A percentile compares a stretch with the other conserved stretches of the same genome.
Evolutionary conservation across 1,140 invertebrate genomes (phyloP).

Genomic region (Bombus pyrosoma): DNA sequence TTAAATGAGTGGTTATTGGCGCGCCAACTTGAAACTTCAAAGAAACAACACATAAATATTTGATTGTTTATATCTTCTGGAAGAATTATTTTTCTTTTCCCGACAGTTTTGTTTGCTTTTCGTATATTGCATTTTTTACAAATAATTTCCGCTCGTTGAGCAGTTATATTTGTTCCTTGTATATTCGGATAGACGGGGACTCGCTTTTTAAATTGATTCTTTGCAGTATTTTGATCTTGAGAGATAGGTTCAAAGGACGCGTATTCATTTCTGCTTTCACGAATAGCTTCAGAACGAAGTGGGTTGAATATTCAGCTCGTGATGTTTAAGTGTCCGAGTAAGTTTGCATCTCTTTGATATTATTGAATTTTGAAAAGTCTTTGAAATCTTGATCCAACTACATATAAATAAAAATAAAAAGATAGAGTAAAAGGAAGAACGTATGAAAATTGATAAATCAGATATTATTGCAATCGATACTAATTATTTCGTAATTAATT

Average conservation of each 20-base stretch:
- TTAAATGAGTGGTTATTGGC: too few relatives aligned
- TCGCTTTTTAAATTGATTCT: conserved; percentile 7
- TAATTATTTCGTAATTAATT: neutral
- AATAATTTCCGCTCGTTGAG: neutral
- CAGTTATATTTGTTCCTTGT: neutral
- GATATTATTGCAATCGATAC: neutral
- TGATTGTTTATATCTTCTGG: too few relatives aligned
- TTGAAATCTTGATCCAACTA: neutral
- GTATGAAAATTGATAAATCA: neutral
- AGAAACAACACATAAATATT: too few relatives aligned
- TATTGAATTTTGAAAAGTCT: conserved; percentile 15
- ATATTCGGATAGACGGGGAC: neutral
- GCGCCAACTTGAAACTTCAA: too few relatives aligned
- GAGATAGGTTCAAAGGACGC: conserved; percentile 9
- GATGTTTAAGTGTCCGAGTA: conserved; percentile 30
- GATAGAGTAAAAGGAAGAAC: neutral
- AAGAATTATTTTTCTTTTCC: neutral
- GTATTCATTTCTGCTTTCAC: neutral
- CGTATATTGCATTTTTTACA: neutral
- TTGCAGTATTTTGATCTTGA: neutral
- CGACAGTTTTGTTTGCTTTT: neutral
- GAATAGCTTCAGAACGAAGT: neutral
- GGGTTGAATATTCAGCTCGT: conserved; percentile 27
- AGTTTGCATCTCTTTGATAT: conserved; percentile 32
- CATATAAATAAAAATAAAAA: neutral